Percentiles rank a stretch among this genome's conserved stretches.
These are phyloP conservation scores for Echinarachnius parma DNA, from an alignment of 53 echinoderm and acorn worm genomes.

Conservation along the genomic window DNA sequence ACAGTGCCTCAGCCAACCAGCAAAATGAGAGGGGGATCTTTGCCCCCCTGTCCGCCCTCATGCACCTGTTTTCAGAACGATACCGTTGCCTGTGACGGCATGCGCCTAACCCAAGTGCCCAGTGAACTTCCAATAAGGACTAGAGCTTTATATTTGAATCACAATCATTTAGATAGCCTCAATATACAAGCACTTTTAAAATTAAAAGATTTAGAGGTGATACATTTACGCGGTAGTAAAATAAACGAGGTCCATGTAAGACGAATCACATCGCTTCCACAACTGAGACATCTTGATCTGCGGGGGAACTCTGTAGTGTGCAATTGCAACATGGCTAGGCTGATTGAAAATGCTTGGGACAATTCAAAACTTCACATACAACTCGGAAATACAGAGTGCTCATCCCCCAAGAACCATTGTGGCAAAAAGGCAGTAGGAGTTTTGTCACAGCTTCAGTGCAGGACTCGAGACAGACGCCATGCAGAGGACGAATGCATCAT, in stretches of 20 bases:
- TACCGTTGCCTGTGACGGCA: constrained; percentile 1
- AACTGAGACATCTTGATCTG: constrained; percentile 7
- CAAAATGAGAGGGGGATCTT: neutral
- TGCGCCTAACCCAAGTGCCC: constrained; percentile 20
- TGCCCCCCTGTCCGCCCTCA: neutral
- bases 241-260: neutral
- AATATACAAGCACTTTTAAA: constrained; percentile 6
- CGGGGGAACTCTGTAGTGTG: constrained; percentile 26
- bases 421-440: neutral
- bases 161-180: neutral
- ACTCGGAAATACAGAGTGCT: constrained; percentile 26
- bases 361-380: neutral
- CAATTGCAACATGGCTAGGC: neutral
- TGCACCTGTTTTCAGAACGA: constrained; percentile 18
- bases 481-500: constrained; percentile 3
- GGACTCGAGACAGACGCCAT: constrained; percentile 8
- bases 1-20: neutral
- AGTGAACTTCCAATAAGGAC: constrained; percentile 12
- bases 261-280: constrained; percentile 10
- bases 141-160: constrained; percentile 13
- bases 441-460: neutral
- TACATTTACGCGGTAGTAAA: constrained; percentile 19
- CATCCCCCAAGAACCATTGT: constrained; percentile 1
- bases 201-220: constrained; percentile 7
- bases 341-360: neutral